Evolutionary conservation across 2,888 invertebrate genomes (phyloP).

Genomic region (Drosophila siamana): DNA sequence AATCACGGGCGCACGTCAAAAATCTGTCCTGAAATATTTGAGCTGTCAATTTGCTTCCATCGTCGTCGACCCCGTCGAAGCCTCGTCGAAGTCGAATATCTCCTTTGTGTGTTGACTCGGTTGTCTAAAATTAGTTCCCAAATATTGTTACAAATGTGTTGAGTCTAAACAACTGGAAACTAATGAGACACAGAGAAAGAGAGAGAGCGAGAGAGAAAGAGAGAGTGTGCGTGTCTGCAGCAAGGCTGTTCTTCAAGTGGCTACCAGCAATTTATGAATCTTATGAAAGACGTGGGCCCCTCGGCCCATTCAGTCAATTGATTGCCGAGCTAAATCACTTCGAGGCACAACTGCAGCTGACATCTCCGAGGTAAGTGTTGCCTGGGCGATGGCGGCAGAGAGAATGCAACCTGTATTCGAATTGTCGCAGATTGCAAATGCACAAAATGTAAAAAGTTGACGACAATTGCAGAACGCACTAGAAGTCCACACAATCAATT

Average conservation of each 20-base stretch:
- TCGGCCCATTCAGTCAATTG: constrained; percentile 43
- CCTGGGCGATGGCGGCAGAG: not conserved
- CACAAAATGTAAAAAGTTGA: too few relatives aligned
- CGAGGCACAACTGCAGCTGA: constrained; percentile 53
- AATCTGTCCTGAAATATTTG: constrained; percentile 83
- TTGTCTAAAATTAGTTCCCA: constrained; percentile 83
- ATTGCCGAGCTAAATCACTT: constrained; percentile 56
- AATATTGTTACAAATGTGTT: constrained; percentile 84
- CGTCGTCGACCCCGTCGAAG: not conserved
- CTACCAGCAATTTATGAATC: constrained; percentile 68
- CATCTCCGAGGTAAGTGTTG: not conserved
- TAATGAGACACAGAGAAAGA: constrained; percentile 47
- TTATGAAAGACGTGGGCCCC: constrained; percentile 68
- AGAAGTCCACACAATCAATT: too few relatives aligned
- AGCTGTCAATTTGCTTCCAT: constrained; percentile 76
- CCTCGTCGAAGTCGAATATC: not conserved
- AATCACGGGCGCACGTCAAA: constrained; percentile 84
- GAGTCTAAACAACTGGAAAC: constrained; percentile 82
- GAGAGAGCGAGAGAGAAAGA: constrained; percentile 15
- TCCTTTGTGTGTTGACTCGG: constrained; percentile 38
- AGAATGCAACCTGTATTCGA: constrained; percentile 16
- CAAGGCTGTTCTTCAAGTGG: constrained; percentile 64
- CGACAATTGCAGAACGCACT: too few relatives aligned
- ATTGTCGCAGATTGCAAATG: too few relatives aligned
- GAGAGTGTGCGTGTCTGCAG: constrained; percentile 3